phyloP scores from a whole-genome alignment of 2,888 invertebrate species.

The Rotaria socialis region DNA sequence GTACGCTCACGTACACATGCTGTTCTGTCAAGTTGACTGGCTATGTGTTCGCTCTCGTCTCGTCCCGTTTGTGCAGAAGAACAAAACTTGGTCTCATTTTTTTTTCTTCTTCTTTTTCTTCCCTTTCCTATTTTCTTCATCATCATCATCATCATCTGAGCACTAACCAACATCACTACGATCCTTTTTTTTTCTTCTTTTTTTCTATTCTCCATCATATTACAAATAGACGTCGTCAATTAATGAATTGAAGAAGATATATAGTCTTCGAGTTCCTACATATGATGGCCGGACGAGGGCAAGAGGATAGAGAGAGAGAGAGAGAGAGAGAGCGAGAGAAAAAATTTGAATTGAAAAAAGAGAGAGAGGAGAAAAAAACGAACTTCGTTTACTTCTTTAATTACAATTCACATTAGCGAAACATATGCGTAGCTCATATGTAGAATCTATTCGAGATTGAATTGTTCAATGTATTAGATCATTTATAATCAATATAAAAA shows the following conservation, averaged over 20 bases:
- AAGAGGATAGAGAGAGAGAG: background rate
- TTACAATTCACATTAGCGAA: background rate
- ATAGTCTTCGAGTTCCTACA: conserved; percentile 14
- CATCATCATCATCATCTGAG: conserved; percentile 19
- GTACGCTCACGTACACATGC: background rate
- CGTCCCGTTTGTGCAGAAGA: conserved; percentile 12
- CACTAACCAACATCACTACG: conserved; percentile 9
- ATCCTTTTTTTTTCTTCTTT: background rate
- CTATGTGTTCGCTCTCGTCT: conserved; percentile 16
- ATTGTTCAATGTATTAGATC: background rate
- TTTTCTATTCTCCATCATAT: conserved; percentile 11
- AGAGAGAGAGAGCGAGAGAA: background rate
- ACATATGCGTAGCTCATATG: background rate
- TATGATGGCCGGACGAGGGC: conserved; percentile 3
- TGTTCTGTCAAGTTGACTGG: conserved; percentile 15
- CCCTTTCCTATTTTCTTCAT: conserved; percentile 5
- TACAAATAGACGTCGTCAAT: conserved; percentile 13
- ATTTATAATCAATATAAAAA: background rate
- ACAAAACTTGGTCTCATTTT: conserved; percentile 11
- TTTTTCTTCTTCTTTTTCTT: background rate
- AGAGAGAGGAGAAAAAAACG: background rate
- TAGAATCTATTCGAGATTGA: background rate
- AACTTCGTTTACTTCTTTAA: background rate
- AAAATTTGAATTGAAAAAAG: background rate
- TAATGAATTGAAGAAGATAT: conserved; percentile 18